Evolutionary conservation across 2,888 invertebrate species (phyloP), one percentile per base, ranked within the genome.

Genomic region (Phoenoteleia sp.): DNA sequence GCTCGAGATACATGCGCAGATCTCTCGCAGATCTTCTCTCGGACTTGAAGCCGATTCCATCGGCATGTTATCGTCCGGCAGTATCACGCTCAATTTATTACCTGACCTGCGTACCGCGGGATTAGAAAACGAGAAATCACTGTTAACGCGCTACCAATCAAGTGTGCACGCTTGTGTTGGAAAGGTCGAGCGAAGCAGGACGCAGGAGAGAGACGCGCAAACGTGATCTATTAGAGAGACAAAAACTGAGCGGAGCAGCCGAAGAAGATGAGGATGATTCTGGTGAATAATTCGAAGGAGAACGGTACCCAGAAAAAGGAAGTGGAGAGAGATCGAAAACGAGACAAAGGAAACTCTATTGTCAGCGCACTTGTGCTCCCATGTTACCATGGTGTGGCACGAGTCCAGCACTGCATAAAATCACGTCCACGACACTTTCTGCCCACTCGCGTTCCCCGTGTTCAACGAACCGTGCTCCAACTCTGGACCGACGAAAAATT

Each of bases 1-100:
- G 72, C 87, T 84, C 86, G 88, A 87, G 66, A 79, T 66, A 89
- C 88, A 88, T 86, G 89, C 87, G 87, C 85, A 85, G 89, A 90
- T 88, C 88, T 89, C 88, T 86, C 89, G 87, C 88, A 85, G n/a
- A n/a, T 84, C 86, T 86, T 49, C 60, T 39, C 64, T 64, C 76
- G 47, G 75, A 60, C 76, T 72, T 23, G 27, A 39, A 54, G 80
- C 45, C 87, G 88, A 90, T 90, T 88, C 87, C 88, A 87, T 88
- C 87, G 87, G 85, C 85, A 86, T 72, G 89, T 90, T 91, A 91
- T 91, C 91, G 89, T 64, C 54, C 80, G 66, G 71, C 85, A 84
- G 90, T 90, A 91, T 91, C 91, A 86, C 86, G 84, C 87, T 87
- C 91, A 91, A 92, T 92, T 92, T 91, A 92, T 91, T 89, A 88